Conservation (phyloP, 1,140 invertebrate genomes). For the Drosophila dunni region DNA sequence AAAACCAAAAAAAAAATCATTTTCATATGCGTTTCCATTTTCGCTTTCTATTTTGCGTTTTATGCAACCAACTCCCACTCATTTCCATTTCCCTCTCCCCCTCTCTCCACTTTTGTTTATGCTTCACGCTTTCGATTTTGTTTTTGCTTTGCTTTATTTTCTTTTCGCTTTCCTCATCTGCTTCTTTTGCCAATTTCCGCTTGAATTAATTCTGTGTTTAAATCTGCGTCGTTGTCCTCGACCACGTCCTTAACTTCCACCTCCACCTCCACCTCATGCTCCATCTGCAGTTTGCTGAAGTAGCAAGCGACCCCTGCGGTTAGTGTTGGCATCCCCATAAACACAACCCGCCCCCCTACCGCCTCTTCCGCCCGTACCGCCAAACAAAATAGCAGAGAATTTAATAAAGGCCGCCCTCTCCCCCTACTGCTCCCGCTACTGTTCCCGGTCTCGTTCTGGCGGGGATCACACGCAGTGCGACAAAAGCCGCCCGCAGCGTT, state of each 20-base stretch:
- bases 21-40: conserved; percentile 63
- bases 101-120: conserved; percentile 63
- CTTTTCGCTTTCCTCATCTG: conserved; percentile 29
- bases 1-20: conserved; percentile 2
- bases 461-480: conserved; percentile 70
- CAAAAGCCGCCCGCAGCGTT: conserved; percentile 80
- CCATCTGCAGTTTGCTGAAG: conserved; percentile 58
- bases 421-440: background rate
- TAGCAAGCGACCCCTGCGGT: conserved; percentile 73
- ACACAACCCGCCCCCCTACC: background rate
- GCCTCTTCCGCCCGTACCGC: background rate
- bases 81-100: background rate
- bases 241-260: conserved; percentile 17
- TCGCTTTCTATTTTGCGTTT: conserved; percentile 60
- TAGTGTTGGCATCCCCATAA: conserved; percentile 17
- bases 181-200: conserved; percentile 72
- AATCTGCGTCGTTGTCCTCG: conserved; percentile 61
- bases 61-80: conserved; percentile 14
- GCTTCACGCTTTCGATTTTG: conserved; percentile 80
- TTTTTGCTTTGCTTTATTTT: conserved; percentile 59
- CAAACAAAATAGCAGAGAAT: conserved; percentile 35
- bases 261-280: conserved; percentile 7
- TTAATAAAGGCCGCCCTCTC: conserved; percentile 64
- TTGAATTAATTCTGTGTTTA: conserved; percentile 81
- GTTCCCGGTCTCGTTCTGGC: conserved; percentile 39